Conservation (phyloP, 30 jellyfish, hydroid and myxozoan genomes). For the Aurelia aurita complex sp. Pacific region DNA sequence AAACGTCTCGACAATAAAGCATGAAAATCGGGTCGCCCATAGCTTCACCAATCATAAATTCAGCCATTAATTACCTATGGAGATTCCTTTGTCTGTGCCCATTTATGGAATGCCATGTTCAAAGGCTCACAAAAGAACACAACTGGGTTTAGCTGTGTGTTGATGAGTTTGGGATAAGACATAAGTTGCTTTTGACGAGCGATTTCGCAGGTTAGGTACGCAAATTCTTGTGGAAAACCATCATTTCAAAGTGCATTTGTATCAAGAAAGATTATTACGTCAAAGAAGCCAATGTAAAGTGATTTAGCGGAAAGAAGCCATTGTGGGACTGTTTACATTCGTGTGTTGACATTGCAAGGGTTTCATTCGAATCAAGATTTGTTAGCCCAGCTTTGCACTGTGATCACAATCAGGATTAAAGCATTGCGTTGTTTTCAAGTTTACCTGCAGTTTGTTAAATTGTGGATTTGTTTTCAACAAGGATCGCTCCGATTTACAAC, state of each 20-base stretch:
- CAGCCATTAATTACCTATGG: slow-evolving; percentile 50
- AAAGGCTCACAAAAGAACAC: background rate
- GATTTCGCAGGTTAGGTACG: no score
- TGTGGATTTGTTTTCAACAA: no score
- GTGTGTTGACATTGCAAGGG: slow-evolving; percentile 46
- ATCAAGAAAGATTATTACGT: no score
- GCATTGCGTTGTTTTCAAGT: background rate
- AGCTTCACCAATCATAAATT: slow-evolving; percentile 37
- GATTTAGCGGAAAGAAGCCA: slow-evolving; percentile 12
- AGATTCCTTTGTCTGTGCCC: slow-evolving; percentile 53
- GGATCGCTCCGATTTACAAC: no score
- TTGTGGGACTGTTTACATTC: slow-evolving; percentile 46
- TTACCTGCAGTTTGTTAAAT: no score
- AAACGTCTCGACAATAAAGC: no score
- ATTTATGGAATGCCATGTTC: slow-evolving; percentile 21
- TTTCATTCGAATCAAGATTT: slow-evolving; percentile 12
- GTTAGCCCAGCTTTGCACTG: background rate
- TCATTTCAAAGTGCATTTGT: no score
- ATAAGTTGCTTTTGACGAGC: no score
- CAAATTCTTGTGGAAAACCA: no score
- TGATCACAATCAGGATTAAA: background rate
- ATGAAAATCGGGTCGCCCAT: slow-evolving; percentile 51
- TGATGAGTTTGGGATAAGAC: no score
- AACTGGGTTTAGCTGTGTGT: no score
- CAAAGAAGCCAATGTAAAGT: background rate